Conservation (phyloP, 2,888 invertebrate species). For the Archips crataeganus region DNA sequence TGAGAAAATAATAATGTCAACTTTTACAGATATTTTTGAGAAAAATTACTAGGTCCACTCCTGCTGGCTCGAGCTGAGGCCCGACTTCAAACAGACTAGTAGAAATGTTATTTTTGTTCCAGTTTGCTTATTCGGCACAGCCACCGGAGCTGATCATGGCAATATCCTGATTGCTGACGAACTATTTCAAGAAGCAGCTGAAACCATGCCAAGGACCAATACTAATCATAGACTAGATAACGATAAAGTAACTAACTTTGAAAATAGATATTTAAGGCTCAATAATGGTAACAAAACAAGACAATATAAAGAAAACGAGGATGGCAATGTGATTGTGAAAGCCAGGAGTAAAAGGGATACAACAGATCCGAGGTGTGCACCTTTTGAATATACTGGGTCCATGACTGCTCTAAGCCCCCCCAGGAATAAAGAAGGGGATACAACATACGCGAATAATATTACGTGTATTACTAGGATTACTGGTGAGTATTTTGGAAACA, state of each 20-base stretch:
- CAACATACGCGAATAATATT: conserved; percentile 64
- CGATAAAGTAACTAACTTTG: conserved; percentile 35
- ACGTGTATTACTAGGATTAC: conserved; percentile 69
- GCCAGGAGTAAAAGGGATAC: conserved; percentile 60
- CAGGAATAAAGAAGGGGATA: conserved; percentile 54
- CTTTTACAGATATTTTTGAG: too few species aligned
- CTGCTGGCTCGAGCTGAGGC: too few species aligned
- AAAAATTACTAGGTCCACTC: too few species aligned
- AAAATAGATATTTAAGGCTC: conserved; percentile 4
- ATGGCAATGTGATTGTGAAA: conserved; percentile 28
- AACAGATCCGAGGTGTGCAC: conserved; percentile 59
- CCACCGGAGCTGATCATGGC: conserved; percentile 72
- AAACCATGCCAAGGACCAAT: conserved; percentile 53
- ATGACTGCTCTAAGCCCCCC: conserved; percentile 62
- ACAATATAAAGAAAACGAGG: conserved; percentile 26
- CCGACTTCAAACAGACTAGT: too few species aligned
- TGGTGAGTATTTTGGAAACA: conserved; percentile 58
- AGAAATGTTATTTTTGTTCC: conserved; percentile 58
- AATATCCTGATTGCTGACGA: conserved; percentile 42
- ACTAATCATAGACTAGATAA: conserved; percentile 39
- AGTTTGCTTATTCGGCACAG: conserved; percentile 69
- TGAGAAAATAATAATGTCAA: too few species aligned
- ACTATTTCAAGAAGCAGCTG: background rate
- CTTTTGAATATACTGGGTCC: conserved; percentile 54
- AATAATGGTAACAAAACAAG: conserved; percentile 20